Conservation (phyloP, 35 echinoderm and acorn worm genomes). For the Acanthaster planci region DNA sequence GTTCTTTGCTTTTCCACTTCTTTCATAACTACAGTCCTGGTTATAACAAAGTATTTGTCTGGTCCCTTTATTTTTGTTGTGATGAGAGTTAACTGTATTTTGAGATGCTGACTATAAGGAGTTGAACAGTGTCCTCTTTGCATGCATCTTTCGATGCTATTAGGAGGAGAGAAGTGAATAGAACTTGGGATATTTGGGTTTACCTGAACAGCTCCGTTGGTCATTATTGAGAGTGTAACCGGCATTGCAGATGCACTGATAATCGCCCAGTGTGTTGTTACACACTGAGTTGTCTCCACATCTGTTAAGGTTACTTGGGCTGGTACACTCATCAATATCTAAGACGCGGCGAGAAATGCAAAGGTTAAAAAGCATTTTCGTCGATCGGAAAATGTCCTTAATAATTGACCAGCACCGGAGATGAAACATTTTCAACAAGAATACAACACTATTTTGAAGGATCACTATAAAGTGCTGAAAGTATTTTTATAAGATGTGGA, state of each 20-base stretch:
- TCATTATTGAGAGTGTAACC: constrained; percentile 49
- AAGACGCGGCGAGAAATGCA: neutral
- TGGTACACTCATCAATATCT: constrained; percentile 62
- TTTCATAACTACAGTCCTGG: no score
- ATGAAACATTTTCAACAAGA: neutral
- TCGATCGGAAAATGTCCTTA: neutral
- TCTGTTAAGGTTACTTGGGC: neutral
- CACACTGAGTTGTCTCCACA: constrained; percentile 16
- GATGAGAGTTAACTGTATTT: no score
- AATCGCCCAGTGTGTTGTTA: constrained; percentile 29
- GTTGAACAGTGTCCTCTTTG: no score
- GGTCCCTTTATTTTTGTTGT: no score
- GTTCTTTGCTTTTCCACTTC: no score
- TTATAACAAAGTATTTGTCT: no score
- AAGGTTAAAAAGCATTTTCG: neutral
- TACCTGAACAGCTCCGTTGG: constrained; percentile 56
- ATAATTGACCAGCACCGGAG: neutral
- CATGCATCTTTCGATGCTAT: no score
- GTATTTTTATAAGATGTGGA: neutral
- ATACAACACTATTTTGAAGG: neutral
- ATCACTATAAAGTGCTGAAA: neutral
- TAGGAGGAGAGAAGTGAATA: no score
- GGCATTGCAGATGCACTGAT: constrained; percentile 36
- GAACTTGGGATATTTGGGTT: no score
- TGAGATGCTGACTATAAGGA: no score